These are phyloP conservation scores for Scarus forsteni DNA, from an alignment of 2,797 vertebrate genomes.

Conservation along the genomic window DNA sequence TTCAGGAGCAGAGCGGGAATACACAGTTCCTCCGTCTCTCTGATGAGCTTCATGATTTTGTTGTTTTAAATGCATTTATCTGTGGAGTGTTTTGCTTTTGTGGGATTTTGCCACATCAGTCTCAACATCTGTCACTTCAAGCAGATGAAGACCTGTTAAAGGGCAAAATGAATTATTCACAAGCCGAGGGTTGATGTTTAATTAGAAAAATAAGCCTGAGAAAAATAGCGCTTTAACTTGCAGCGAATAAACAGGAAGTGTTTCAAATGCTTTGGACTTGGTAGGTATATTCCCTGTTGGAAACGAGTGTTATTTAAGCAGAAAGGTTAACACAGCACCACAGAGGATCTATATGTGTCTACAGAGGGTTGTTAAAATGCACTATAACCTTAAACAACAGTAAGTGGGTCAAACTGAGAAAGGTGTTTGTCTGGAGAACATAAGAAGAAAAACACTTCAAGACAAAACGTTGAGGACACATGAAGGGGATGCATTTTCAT, in stretches of 20 bases:
- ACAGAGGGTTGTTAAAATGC: constrained; percentile 23
- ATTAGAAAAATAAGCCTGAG: background rate
- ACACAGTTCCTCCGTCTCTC: background rate
- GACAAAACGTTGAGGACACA: constrained; percentile 7
- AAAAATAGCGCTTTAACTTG: background rate
- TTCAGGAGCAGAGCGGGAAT: constrained; percentile 11
- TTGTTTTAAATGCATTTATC: background rate
- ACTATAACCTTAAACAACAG: constrained; percentile 33
- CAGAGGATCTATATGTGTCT: constrained; percentile 26
- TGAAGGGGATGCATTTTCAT: constrained; percentile 1
- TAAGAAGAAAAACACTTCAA: background rate
- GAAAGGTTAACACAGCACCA: constrained; percentile 8
- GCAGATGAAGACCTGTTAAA: background rate
- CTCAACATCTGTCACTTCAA: background rate
- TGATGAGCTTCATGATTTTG: background rate
- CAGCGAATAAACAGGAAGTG: background rate
- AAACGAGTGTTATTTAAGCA: constrained; percentile 9
- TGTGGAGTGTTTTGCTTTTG: background rate
- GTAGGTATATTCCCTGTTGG: background rate
- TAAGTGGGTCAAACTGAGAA: constrained; percentile 38
- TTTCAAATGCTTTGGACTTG: background rate
- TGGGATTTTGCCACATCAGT: no score
- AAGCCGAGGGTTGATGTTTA: background rate
- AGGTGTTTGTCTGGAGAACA: constrained; percentile 2
- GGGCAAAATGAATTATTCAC: background rate